Evolutionary conservation across 37 sponge, comb jelly and placozoan genomes (phyloP).

Genomic region (Tethya wilhelma): DNA sequence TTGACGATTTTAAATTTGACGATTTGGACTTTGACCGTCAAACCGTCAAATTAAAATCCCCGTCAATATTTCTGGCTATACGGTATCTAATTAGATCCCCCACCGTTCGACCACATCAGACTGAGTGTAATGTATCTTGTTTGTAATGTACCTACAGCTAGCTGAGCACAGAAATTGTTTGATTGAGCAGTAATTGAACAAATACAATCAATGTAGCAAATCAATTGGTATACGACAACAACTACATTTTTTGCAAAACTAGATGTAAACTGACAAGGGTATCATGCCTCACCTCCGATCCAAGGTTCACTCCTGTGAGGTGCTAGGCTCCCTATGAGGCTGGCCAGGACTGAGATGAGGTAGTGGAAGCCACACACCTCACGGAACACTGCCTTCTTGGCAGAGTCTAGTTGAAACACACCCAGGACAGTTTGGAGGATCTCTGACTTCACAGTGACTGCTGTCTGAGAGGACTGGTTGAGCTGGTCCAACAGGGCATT

Average conservation of each 20-base stretch:
- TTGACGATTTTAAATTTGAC: too few species aligned
- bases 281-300: conserved; percentile 45
- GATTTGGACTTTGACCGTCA: too few species aligned
- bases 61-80: too few species aligned
- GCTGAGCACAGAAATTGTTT: background rate
- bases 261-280: too few species aligned
- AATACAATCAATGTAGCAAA: too few species aligned
- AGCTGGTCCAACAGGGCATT: conserved; percentile 65
- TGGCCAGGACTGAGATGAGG: conserved; percentile 76
- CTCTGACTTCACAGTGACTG: conserved; percentile 77
- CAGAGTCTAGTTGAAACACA: conserved; percentile 73
- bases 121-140: too few species aligned
- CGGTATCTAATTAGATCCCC: too few species aligned
- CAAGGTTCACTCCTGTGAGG: conserved; percentile 43
- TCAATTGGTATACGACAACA: too few species aligned
- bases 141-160: too few species aligned
- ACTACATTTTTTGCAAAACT: too few species aligned
- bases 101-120: too few species aligned
- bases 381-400: conserved; percentile 74
- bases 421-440: conserved; percentile 74
- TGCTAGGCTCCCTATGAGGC: conserved; percentile 76
- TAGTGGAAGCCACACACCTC: conserved; percentile 85
- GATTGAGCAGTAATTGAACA: background rate
- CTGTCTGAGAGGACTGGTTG: conserved; percentile 55
- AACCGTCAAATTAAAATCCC: too few species aligned